Evolutionary conservation across 2,797 vertebrate species (phyloP).

Genomic region (Paguma larvata): DNA sequence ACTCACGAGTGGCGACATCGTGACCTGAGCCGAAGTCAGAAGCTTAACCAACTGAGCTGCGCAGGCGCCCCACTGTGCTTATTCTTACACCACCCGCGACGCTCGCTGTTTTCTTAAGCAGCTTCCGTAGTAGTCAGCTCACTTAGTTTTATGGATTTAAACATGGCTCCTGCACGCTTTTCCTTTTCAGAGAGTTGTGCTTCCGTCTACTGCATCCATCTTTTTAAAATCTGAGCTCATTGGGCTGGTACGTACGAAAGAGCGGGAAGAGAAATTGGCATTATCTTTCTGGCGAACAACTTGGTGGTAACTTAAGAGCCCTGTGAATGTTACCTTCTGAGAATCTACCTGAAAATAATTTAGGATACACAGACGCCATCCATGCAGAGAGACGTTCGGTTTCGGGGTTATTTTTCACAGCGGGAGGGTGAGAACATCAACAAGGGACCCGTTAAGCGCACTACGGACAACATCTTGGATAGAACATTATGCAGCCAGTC

Average conservation of each 20-base stretch:
- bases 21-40: not conserved
- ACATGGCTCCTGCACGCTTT: not conserved
- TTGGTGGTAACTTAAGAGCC: conserved; percentile 55
- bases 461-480: not conserved
- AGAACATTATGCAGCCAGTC: conserved; percentile 7
- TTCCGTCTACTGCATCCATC: not conserved
- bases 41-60: not conserved
- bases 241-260: not conserved
- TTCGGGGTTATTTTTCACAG: conserved; percentile 47
- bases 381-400: not conserved
- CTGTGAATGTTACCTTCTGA: conserved; percentile 64
- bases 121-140: not conserved
- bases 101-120: not conserved
- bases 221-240: conserved; percentile 56
- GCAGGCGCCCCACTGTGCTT: rapidly evolving
- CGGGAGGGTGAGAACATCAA: not conserved
- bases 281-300: not conserved
- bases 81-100: not conserved
- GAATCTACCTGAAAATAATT: conserved; percentile 64
- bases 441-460: conserved; percentile 43
- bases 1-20: not conserved
- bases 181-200: conserved; percentile 42
- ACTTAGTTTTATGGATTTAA: conserved; percentile 11
- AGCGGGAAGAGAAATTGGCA: conserved; percentile 41
- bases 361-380: conserved; percentile 17